Percentiles rank a stretch among this genome's conserved stretches.
Evolutionary conservation across 2,888 invertebrate species (phyloP).

Genomic region (Rhagophthalmus giganteus): DNA sequence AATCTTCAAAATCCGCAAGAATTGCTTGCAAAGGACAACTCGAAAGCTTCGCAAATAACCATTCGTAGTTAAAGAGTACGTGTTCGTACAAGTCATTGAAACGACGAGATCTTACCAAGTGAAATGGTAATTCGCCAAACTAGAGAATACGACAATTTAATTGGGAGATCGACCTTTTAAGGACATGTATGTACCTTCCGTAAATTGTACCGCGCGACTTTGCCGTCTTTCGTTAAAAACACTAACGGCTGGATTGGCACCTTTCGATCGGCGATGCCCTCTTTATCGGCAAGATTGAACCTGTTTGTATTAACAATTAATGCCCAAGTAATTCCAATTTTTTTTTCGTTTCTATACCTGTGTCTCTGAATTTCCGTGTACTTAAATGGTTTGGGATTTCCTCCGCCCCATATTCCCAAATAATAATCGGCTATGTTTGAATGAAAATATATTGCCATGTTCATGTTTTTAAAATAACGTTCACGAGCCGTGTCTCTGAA

Average conservation of each 20-base stretch:
- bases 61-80: slow-evolving; percentile 96
- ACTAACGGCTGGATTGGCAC: slow-evolving; percentile 93
- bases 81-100: slow-evolving; percentile 88
- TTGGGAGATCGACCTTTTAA: neutral
- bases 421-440: slow-evolving; percentile 98
- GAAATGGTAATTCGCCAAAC: slow-evolving; percentile 95
- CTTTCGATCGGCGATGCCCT: slow-evolving; percentile 89
- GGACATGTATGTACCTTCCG: slow-evolving; percentile 78
- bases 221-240: slow-evolving; percentile 88
- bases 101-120: slow-evolving; percentile 87
- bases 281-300: slow-evolving; percentile 83
- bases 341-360: slow-evolving; percentile 54
- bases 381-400: slow-evolving; percentile 91
- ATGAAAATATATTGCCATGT: slow-evolving; percentile 95
- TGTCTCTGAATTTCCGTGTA: slow-evolving; percentile 96
- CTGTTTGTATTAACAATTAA: too few species aligned
- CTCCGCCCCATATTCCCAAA: slow-evolving; percentile 95
- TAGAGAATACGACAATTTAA: slow-evolving; percentile 47
- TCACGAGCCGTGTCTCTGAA: slow-evolving; percentile 93
- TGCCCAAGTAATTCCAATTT: too few species aligned
- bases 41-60: slow-evolving; percentile 93
- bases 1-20: slow-evolving; percentile 94
- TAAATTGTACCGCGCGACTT: slow-evolving; percentile 87
- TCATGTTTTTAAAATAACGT: slow-evolving; percentile 96
- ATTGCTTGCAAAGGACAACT: slow-evolving; percentile 95